phyloP scores from a whole-genome alignment of 2,113 vertebrate species.

The Nanorana parkeri region DNA sequence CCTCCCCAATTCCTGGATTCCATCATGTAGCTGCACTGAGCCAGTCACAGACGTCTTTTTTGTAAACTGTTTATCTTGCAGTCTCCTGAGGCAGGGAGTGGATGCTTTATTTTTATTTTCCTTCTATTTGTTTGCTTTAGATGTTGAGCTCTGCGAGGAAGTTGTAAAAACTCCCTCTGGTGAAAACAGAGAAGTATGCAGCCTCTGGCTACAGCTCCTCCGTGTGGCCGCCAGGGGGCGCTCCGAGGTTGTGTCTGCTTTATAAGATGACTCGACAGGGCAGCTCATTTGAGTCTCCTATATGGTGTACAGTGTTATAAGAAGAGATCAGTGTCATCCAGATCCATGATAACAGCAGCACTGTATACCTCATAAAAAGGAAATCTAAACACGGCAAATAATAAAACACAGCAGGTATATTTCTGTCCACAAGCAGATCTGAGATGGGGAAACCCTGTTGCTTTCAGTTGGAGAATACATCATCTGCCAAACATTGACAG shows the following conservation, averaged over 20 bases:
- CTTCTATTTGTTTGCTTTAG: conserved; percentile 41
- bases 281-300: background rate
- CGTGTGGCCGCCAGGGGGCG: conserved; percentile 85
- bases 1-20: background rate
- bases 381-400: no score
- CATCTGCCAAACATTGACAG: background rate
- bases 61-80: conserved; percentile 33
- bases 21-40: background rate
- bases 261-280: background rate
- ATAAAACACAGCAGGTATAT: no score
- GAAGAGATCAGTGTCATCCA: no score
- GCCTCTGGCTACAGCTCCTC: conserved; percentile 3
- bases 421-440: no score
- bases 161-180: conserved; percentile 52
- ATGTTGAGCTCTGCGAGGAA: conserved; percentile 33
- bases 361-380: no score
- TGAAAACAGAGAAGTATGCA: conserved; percentile 14
- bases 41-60: conserved; percentile 15
- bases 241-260: conserved; percentile 76
- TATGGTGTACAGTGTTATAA: no score
- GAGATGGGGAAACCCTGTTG: background rate
- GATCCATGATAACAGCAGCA: no score
- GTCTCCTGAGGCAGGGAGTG: conserved; percentile 40
- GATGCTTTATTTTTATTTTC: conserved; percentile 44
- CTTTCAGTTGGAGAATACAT: background rate